Percentiles rank a stretch among this genome's conserved stretches.
phyloP scores from a whole-genome alignment of 2,888 invertebrate genomes.

The Cantharis flavilabris region DNA sequence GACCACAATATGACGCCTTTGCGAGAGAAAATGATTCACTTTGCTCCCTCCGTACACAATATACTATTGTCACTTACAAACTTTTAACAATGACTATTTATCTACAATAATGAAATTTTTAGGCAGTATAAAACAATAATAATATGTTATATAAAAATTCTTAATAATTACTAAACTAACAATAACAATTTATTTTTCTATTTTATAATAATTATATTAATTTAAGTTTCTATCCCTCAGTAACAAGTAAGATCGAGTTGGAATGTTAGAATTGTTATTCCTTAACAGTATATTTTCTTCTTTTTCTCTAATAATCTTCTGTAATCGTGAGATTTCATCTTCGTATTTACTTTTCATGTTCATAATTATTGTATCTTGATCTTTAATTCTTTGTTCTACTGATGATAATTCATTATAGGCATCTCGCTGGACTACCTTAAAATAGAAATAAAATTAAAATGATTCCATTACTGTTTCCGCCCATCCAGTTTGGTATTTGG shows the following conservation, averaged over 20 bases:
- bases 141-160: background rate
- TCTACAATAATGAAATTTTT: background rate
- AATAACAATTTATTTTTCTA: background rate
- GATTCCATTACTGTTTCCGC: no score
- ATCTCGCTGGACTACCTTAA: constrained; percentile 58
- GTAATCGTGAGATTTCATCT: constrained; percentile 56
- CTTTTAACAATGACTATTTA: background rate
- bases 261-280: constrained; percentile 46
- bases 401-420: constrained; percentile 59
- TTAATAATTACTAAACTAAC: background rate
- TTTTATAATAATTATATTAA: background rate
- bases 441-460: background rate
- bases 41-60: no score
- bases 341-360: constrained; percentile 57
- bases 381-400: constrained; percentile 58
- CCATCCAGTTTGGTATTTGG: no score
- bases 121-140: background rate
- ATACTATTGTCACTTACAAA: background rate
- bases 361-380: constrained; percentile 56
- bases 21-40: no score
- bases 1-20: no score
- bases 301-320: constrained; percentile 55
- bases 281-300: constrained; percentile 51
- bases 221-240: constrained; percentile 48
- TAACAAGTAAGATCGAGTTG: constrained; percentile 48